phyloP scores from a whole-genome alignment of 35 echinoderm and acorn worm genomes.

The Apostichopus japonicus region DNA sequence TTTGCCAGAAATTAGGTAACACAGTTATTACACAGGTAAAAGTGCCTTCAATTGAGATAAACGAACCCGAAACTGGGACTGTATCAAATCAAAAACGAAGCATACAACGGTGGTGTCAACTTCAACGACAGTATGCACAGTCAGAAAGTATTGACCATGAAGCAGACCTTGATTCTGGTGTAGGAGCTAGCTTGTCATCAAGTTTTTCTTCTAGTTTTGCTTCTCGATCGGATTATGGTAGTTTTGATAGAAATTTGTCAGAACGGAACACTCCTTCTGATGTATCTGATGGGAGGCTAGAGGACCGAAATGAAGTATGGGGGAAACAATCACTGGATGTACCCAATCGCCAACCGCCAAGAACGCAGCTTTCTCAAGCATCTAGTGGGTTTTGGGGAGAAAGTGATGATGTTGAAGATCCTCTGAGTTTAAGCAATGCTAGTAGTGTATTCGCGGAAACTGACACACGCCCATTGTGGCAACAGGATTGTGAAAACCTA shows the following conservation, averaged over 20 bases:
- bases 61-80: background rate
- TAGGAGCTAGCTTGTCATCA: background rate
- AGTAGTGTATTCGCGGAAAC: background rate
- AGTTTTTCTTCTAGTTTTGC: background rate
- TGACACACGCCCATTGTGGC: background rate
- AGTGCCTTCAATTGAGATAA: background rate
- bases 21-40: background rate
- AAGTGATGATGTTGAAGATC: background rate
- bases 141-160: background rate
- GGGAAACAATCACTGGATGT: background rate
- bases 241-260: background rate
- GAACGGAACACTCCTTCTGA: constrained; percentile 9
- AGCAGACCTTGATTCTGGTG: background rate
- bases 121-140: background rate
- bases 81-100: background rate
- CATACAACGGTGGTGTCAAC: background rate
- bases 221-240: background rate
- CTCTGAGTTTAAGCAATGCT: background rate
- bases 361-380: constrained; percentile 1
- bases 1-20: background rate
- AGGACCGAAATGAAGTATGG: background rate
- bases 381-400: constrained; percentile 2
- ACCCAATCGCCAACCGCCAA: background rate
- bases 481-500: background rate
- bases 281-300: background rate